Conservation (phyloP, 2,113 vertebrate genomes). For the Atlantisia rogersi region DNA sequence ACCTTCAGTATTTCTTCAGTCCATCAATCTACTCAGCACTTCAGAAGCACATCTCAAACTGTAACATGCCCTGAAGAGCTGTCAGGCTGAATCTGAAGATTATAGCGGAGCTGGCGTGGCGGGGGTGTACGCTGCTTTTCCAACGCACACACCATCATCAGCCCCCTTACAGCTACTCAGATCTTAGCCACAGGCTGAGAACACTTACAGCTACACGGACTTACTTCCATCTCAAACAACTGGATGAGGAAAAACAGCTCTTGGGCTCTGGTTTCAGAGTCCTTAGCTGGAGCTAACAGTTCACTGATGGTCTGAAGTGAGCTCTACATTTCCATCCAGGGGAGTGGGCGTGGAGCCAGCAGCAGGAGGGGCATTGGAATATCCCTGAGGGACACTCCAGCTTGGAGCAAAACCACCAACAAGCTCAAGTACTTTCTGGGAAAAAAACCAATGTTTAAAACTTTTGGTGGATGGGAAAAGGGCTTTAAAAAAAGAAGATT, state of each 20-base stretch:
- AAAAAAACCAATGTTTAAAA: not conserved
- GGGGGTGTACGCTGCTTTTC: not conserved
- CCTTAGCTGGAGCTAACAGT: not conserved
- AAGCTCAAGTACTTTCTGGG: not conserved
- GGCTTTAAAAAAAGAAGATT: not conserved
- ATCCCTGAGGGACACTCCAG: not conserved
- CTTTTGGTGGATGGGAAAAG: not conserved
- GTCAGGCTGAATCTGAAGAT: not conserved
- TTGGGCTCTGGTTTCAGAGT: not conserved
- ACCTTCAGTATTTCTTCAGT: not conserved
- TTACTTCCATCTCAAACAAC: not conserved
- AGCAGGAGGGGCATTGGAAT: rapidly evolving
- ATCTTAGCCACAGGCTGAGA: not conserved
- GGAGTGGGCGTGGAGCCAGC: not conserved
- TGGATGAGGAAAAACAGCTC: rapidly evolving
- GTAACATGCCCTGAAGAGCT: not conserved
- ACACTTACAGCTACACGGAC: not conserved
- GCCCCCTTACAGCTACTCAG: not conserved
- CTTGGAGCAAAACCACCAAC: not conserved
- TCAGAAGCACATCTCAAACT: not conserved
- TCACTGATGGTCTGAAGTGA: no score
- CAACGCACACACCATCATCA: not conserved
- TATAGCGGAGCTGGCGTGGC: not conserved
- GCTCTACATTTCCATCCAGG: not conserved
- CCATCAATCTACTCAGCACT: not conserved